Evolutionary conservation across 2,113 vertebrate species (phyloP).

Genomic region (Hirundichthys speculiger): DNA sequence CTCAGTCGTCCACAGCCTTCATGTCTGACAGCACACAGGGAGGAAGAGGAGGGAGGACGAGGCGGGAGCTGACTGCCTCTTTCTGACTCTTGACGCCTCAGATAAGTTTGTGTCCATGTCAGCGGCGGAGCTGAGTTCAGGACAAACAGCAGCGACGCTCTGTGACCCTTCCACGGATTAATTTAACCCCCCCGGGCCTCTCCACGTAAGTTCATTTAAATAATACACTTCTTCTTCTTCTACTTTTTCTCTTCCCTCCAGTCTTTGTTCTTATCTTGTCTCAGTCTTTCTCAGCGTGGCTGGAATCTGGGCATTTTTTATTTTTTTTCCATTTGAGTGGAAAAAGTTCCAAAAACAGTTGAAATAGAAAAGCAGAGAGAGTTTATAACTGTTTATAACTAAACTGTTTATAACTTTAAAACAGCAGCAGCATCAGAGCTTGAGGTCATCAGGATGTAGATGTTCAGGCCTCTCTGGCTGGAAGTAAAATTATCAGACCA

Average conservation of each 20-base stretch:
- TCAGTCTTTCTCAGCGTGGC: no score
- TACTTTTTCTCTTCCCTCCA: no score
- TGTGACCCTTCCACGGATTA: slow-evolving; percentile 80
- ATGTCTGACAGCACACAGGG: slow-evolving; percentile 72
- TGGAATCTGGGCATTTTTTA: no score
- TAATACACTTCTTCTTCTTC: not conserved
- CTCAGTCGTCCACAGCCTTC: slow-evolving; percentile 71
- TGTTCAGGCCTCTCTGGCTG: no score
- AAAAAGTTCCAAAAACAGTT: no score
- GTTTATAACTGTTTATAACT: no score
- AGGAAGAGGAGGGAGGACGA: slow-evolving; percentile 16
- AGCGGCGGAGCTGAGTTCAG: slow-evolving; percentile 68
- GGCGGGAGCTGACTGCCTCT: slow-evolving; percentile 44
- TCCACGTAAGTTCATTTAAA: slow-evolving; percentile 78
- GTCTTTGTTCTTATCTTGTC: not conserved
- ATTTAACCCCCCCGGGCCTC: slow-evolving; percentile 74
- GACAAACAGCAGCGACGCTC: slow-evolving; percentile 52
- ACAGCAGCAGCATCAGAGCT: no score
- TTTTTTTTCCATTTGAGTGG: no score
- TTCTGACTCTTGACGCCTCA: slow-evolving; percentile 46
- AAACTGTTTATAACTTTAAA: no score
- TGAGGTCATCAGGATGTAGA: no score
- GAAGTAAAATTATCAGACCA: no score
- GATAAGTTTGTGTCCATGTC: slow-evolving; percentile 82
- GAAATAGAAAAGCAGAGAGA: no score